Base-by-base conservation (phyloP, 2,888 invertebrate species). In the Idaea aversata region DNA sequence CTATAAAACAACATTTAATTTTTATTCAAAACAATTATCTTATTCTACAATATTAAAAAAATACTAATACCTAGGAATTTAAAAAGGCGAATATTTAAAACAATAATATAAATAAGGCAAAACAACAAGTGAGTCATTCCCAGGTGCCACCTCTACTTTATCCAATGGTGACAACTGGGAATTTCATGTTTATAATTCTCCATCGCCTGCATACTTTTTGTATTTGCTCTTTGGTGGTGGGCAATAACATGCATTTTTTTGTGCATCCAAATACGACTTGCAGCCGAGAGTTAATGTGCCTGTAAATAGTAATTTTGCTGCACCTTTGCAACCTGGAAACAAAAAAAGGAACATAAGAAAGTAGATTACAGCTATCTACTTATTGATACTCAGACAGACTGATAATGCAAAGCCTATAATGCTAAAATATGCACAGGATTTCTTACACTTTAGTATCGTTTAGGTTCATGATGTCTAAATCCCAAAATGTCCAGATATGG, bases 271-370 rank as follows among this genome's bases (percentile, higher is more conserved):
- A 85, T 95, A 98, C 34, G 97, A 95, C 80, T 97, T 97, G 80
- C 98, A 98, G 0, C 98, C 98, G 3, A 98, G 89, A 6, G 97
- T 96, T 61, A 97, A 88, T 0, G 98, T 97, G 13, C 97, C 97
- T 0, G 97, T 97, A 82, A 96, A 98, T 25, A 98, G 90, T 87
- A 98, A 90, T 86, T 98, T 98, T 0, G 98, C 97, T 57, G 97
- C 96, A 15, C 95, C 96, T 88, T 97, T 97, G 81, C 98, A 98
- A 65, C 96, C 97, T 96, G 88, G 66, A 94, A 94, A 70, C 65
- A 47, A 57, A 65, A 38, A 47, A 13, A 47, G 13, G 10, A 2
- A 25, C 25, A 1, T 47, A 4, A 7, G 6, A 13, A 47, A 10
- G 7, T 13, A 47, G 13, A 10, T 47, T 6, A 13, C 7, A 47